These are phyloP conservation scores for Hemiscyllium ocellatum DNA, from an alignment of 2,113 vertebrate species.

Conservation along the genomic window DNA sequence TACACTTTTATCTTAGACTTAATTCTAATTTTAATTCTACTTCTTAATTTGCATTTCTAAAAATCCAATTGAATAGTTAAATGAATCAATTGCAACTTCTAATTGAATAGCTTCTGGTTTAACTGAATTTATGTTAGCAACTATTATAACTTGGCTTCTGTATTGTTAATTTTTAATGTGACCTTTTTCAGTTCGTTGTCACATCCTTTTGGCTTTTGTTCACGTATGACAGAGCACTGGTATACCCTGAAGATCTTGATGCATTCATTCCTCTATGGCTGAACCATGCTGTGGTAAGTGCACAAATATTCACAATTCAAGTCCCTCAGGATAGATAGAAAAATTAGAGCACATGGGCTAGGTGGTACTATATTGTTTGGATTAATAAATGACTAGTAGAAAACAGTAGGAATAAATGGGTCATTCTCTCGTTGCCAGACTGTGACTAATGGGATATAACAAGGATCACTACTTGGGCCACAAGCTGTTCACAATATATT, in stretches of 20 bases:
- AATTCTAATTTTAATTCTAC: neutral
- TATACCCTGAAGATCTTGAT: slow-evolving; percentile 73
- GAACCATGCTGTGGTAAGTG: slow-evolving; percentile 79
- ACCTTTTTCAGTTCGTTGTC: slow-evolving; percentile 66
- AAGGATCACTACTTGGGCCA: too few relatives aligned
- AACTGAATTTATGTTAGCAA: neutral
- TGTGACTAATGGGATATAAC: too few relatives aligned
- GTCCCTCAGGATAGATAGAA: too few relatives aligned
- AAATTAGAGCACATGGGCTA: too few relatives aligned
- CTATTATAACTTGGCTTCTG: neutral
- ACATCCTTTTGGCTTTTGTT: slow-evolving; percentile 74
- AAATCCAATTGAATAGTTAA: slow-evolving; percentile 1
- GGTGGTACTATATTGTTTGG: too few relatives aligned
- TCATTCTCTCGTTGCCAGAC: too few relatives aligned
- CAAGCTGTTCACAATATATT: too few relatives aligned
- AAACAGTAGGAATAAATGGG: too few relatives aligned
- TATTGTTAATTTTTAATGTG: slow-evolving; percentile 1
- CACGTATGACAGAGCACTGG: slow-evolving; percentile 67
- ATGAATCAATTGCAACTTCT: neutral
- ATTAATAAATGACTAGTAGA: too few relatives aligned
- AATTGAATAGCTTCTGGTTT: neutral
- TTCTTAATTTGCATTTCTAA: neutral
- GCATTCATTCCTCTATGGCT: slow-evolving; percentile 68
- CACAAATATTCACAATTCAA: neutral
- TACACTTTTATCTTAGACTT: neutral